phyloP scores from a whole-genome alignment of 2,797 vertebrate species.

The Cossypha polioptera region DNA sequence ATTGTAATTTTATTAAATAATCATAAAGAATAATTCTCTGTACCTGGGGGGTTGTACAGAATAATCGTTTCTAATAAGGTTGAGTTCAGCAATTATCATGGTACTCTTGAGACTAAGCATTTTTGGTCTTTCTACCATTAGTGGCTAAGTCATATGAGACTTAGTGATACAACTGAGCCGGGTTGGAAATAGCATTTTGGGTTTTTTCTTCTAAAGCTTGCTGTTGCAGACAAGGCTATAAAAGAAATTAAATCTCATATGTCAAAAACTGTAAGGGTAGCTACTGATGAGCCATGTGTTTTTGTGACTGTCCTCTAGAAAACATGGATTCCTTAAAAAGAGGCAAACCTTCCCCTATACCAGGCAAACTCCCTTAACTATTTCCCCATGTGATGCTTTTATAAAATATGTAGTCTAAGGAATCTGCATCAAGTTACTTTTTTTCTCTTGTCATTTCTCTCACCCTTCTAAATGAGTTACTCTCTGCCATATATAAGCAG shows the following conservation, averaged over 20 bases:
- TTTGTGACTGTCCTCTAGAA: neutral
- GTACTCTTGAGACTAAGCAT: neutral
- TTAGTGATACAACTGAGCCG: neutral
- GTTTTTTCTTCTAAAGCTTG: neutral
- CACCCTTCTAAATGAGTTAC: neutral
- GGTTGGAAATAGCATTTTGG: neutral
- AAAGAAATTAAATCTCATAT: neutral
- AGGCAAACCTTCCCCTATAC: neutral
- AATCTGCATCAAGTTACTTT: neutral
- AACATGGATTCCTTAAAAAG: neutral
- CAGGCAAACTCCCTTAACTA: neutral
- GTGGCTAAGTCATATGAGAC: neutral
- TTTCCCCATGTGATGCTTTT: neutral
- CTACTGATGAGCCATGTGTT: neutral
- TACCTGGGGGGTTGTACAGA: neutral
- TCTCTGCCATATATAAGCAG: neutral
- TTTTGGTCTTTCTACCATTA: neutral
- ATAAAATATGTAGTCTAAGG: neutral
- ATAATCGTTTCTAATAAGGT: neutral
- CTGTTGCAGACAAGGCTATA: neutral
- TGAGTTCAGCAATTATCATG: neutral
- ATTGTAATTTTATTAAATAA: constrained; percentile 31
- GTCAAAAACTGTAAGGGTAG: neutral
- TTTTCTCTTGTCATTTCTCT: neutral
- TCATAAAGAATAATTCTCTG: constrained; percentile 13